phyloP scores from a whole-genome alignment of 2,888 invertebrate species.

The Hanleya hanleyi region DNA sequence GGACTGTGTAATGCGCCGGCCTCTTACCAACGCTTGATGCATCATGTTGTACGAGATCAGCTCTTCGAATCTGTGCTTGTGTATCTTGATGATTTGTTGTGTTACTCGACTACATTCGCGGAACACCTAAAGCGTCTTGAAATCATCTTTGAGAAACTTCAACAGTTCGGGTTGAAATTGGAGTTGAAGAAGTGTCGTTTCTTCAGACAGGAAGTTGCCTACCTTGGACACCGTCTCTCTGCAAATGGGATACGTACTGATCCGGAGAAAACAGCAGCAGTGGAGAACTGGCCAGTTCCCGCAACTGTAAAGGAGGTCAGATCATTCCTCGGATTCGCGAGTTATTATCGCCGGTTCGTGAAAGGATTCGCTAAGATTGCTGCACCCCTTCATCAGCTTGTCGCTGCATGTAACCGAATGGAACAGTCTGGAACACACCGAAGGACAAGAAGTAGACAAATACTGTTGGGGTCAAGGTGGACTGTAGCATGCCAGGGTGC shows the following conservation, averaged over 20 bases:
- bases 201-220: not conserved
- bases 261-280: not conserved
- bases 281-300: conserved; percentile 10
- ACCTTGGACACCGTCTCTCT: not conserved
- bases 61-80: no score
- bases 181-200: conserved; percentile 9
- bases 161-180: conserved; percentile 8
- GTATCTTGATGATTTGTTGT: conserved; percentile 8
- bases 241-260: not conserved
- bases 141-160: not conserved
- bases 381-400: not conserved
- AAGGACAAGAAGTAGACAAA: not conserved
- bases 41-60: not conserved
- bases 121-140: not conserved
- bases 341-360: conserved; percentile 4
- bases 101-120: not conserved
- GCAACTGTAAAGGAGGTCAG: conserved; percentile 5
- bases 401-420: not conserved
- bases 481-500: not conserved
- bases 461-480: not conserved
- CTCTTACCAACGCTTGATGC: conserved; percentile 16
- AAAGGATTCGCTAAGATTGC: not conserved
- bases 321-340: conserved; percentile 8
- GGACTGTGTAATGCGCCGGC: conserved; percentile 17
- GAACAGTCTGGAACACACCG: not conserved